Conservation (phyloP, 2,888 invertebrate species). For the Hermaeophaga mercurialis region DNA sequence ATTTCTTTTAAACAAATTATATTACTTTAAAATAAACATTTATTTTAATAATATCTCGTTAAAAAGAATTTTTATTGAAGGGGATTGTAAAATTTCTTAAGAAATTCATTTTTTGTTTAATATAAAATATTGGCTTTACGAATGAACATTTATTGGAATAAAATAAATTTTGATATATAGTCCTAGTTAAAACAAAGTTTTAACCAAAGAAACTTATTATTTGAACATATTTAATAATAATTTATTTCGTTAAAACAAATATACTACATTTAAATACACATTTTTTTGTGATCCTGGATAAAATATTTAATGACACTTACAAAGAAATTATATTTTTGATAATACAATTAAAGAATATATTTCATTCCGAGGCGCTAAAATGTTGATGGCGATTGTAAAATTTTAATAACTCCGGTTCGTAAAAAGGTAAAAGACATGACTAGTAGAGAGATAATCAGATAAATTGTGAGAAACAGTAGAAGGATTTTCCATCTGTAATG, state of each 20-base stretch:
- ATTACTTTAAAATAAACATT: background rate
- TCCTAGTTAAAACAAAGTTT: too few species aligned
- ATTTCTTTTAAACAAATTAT: background rate
- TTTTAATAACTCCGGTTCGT: constrained; percentile 20
- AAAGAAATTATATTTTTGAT: constrained; percentile 13
- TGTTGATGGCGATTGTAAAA: constrained; percentile 14
- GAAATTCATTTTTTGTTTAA: too few species aligned
- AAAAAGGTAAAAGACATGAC: constrained; percentile 15
- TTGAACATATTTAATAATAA: too few species aligned
- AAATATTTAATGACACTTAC: too few species aligned
- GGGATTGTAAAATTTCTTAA: too few species aligned
- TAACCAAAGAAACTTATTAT: too few species aligned
- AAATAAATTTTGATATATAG: too few species aligned
- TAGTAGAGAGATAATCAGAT: constrained; percentile 19
- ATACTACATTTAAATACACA: too few species aligned
- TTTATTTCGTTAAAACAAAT: too few species aligned
- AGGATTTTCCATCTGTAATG: constrained; percentile 22
- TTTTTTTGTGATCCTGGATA: too few species aligned
- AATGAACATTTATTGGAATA: too few species aligned
- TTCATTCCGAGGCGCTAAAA: constrained; percentile 11
- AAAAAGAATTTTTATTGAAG: constrained; percentile 6
- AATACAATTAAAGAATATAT: constrained; percentile 8
- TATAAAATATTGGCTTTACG: too few species aligned
- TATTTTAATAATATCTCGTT: background rate
- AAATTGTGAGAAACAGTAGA: constrained; percentile 30